Base-by-base conservation (phyloP, 2,113 vertebrate species). In the Cairina moschata region DNA sequence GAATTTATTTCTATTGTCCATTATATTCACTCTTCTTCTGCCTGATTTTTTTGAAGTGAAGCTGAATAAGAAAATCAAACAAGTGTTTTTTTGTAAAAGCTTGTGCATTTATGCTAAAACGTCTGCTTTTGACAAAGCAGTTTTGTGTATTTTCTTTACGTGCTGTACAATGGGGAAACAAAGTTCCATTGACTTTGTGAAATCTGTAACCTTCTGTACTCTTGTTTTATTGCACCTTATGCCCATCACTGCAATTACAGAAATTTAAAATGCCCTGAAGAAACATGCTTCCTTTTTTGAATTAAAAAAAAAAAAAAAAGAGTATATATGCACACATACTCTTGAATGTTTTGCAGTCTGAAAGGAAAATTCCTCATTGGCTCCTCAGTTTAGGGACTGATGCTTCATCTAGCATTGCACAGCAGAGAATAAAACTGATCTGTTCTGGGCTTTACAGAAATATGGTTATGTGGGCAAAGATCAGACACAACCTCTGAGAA, bases 11-110 rank as follows among this genome's bases (percentile, higher is more conserved):
- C 44, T 62, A 8, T 69, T 90, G 77, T 69, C 25, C 59, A 62
- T 74, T 81, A 36, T 83, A 15, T 58, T 80, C 21, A 67, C 44
- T 85, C 23, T 77, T 66, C 38, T 60, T 55, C 38, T n/a, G 29
- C 5, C 15, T 54, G 26, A 63, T 52, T 67, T 89, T 90, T 73
- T 52, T 20, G 22, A 66, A 79, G 32, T 54, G n/a, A 84, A 83
- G 42, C 6, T 48, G 67, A 86, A 44, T 31, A 62, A 82, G 67
- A 79, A 85, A 88, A 91, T 28, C 2, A 4, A 50, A 0, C 1
- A 90, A 94, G 36, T 32, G 50, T 28, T 83, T 96, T 83, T 83
- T 88, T 92, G 40, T 88, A 66, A 65, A 54, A 72, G 65, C 31
- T 76, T 31, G 32, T 77, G 73, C 46, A 44, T 50, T 91, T 60